A percentile compares a stretch with the other conserved stretches of the same genome.
These are phyloP conservation scores for Nephrotoma flavescens DNA, from an alignment of 2,888 invertebrate species.

Conservation along the genomic window DNA sequence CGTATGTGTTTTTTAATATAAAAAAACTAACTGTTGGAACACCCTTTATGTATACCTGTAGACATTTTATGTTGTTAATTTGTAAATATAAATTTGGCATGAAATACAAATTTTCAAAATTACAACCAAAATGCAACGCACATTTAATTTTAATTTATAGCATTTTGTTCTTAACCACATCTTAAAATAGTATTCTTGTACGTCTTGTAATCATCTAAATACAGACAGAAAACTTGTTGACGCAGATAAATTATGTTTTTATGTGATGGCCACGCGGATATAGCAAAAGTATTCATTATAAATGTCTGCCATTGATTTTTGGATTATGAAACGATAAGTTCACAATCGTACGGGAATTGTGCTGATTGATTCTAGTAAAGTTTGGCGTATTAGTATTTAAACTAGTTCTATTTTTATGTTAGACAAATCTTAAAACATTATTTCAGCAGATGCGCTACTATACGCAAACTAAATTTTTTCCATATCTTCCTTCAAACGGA, in stretches of 20 bases:
- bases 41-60: neutral
- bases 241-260: neutral
- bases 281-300: neutral
- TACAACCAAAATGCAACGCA: neutral
- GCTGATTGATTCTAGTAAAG: too few relatives aligned
- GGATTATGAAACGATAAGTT: too few relatives aligned
- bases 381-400: too few relatives aligned
- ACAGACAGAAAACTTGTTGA: neutral
- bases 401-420: too few relatives aligned
- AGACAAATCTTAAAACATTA: too few relatives aligned
- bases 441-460: too few relatives aligned
- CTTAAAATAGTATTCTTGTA: neutral
- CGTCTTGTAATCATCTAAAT: neutral
- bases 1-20: too few relatives aligned
- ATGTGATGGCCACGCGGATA: neutral
- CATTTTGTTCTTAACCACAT: neutral
- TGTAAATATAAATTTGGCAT: conserved; percentile 27
- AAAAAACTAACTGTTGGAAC: too few relatives aligned
- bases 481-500: too few relatives aligned
- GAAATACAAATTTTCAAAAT: conserved; percentile 23
- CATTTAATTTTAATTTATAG: neutral
- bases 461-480: too few relatives aligned
- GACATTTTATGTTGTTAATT: neutral
- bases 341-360: too few relatives aligned
- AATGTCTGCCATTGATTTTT: neutral